Conservation (phyloP, 2,888 invertebrate species). For the Saturnia pavonia region DNA sequence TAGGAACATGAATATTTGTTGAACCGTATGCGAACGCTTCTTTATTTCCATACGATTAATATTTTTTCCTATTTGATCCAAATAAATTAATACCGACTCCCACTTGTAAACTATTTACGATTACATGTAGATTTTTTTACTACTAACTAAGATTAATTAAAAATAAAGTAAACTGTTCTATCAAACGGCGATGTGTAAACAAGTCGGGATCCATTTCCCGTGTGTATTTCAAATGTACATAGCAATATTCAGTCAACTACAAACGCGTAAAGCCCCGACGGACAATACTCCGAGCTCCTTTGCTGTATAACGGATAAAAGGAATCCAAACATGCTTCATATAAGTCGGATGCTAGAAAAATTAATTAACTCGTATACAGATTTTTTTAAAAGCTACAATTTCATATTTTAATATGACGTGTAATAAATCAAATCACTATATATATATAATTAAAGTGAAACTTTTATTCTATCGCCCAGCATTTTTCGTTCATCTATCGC, state of each 20-base stretch:
- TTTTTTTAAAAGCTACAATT: background rate
- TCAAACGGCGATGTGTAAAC: background rate
- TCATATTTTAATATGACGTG: too few relatives aligned
- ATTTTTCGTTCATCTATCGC: too few relatives aligned
- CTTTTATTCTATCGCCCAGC: too few relatives aligned
- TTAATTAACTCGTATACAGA: background rate
- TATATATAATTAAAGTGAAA: too few relatives aligned
- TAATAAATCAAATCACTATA: too few relatives aligned
- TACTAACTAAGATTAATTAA: background rate
- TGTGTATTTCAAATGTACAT: background rate
- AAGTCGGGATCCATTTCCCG: background rate
- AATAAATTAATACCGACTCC: background rate
- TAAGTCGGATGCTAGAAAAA: background rate
- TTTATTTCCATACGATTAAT: too few relatives aligned
- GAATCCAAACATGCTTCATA: background rate
- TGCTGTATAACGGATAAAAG: background rate
- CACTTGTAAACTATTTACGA: background rate
- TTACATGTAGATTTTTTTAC: background rate
- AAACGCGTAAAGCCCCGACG: background rate
- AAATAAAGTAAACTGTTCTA: background rate
- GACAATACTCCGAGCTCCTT: background rate
- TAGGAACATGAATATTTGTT: too few relatives aligned
- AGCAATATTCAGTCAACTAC: slow-evolving; percentile 2
- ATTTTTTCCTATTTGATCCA: background rate
- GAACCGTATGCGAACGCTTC: too few relatives aligned